Evolutionary conservation across 2,888 invertebrate species (phyloP).

Genomic region (Euphydryas editha): DNA sequence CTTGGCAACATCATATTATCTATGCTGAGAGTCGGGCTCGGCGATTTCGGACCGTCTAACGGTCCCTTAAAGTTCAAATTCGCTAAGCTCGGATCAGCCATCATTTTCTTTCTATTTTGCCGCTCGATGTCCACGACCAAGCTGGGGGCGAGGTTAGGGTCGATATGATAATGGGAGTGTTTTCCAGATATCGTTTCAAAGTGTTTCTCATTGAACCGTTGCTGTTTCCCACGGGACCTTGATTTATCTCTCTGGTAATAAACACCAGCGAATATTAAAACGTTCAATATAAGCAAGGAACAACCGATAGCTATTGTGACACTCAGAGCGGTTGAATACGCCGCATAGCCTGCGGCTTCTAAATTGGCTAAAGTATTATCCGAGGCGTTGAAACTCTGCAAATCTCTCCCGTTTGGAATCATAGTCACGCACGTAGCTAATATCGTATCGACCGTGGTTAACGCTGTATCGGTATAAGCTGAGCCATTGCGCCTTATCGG

Average conservation of each 20-base stretch:
- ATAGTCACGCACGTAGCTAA: constrained; percentile 89
- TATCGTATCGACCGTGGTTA: constrained; percentile 88
- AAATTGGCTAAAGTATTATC: constrained; percentile 90
- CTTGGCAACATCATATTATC: constrained; percentile 78
- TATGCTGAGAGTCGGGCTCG: constrained; percentile 85
- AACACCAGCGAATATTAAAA: constrained; percentile 92
- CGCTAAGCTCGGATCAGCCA: constrained; percentile 80
- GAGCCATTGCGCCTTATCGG: constrained; percentile 82
- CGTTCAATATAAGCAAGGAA: constrained; percentile 90
- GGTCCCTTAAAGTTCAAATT: constrained; percentile 84
- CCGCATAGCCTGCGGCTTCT: constrained; percentile 90
- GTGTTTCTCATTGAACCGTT: constrained; percentile 87
- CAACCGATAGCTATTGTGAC: constrained; percentile 93
- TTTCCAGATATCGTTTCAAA: constrained; percentile 91
- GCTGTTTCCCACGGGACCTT: constrained; percentile 88
- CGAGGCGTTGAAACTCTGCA: constrained; percentile 79
- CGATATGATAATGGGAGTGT: constrained; percentile 91
- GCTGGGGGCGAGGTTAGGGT: constrained; percentile 90
- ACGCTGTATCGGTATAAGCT: constrained; percentile 83
- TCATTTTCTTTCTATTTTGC: constrained; percentile 77
- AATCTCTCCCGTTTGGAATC: constrained; percentile 78
- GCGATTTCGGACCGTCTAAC: constrained; percentile 82
- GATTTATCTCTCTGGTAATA: constrained; percentile 92
- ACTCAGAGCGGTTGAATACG: constrained; percentile 89
- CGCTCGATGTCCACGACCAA: constrained; percentile 92